Evolutionary conservation across 2,888 invertebrate species (phyloP).

Genomic region (Ceratothoa steindachneri): DNA sequence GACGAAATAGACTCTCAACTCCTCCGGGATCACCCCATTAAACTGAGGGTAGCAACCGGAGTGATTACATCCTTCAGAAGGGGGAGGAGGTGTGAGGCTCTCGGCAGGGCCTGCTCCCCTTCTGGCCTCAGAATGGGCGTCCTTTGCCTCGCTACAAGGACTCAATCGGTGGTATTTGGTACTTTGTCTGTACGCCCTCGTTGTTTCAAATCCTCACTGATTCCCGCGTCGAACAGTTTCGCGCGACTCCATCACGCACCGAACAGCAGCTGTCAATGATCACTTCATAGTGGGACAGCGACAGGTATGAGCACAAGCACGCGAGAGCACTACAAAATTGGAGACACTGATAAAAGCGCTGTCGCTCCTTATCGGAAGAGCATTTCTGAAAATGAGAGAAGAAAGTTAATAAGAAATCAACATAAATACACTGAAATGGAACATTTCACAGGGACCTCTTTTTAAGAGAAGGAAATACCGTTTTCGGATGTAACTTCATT

Average conservation of each 20-base stretch:
- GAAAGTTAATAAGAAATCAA: no score
- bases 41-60: background rate
- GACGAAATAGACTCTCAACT: background rate
- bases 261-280: no score
- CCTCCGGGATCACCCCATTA: constrained; percentile 11
- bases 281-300: background rate
- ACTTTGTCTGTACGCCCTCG: constrained; percentile 9
- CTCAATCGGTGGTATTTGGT: constrained; percentile 4
- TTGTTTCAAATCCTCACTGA: constrained; percentile 2
- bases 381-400: background rate
- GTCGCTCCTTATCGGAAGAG: background rate
- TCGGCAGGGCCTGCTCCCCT: background rate
- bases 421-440: no score
- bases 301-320: background rate
- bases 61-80: background rate
- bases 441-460: no score
- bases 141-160: background rate
- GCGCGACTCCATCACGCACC: background rate
- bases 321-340: background rate
- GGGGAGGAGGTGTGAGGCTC: background rate
- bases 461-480: no score
- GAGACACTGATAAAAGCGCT: background rate
- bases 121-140: background rate
- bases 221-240: background rate
- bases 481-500: no score